These are phyloP conservation scores for Conger conger DNA, from an alignment of 2,113 vertebrate genomes.

Conservation along the genomic window DNA sequence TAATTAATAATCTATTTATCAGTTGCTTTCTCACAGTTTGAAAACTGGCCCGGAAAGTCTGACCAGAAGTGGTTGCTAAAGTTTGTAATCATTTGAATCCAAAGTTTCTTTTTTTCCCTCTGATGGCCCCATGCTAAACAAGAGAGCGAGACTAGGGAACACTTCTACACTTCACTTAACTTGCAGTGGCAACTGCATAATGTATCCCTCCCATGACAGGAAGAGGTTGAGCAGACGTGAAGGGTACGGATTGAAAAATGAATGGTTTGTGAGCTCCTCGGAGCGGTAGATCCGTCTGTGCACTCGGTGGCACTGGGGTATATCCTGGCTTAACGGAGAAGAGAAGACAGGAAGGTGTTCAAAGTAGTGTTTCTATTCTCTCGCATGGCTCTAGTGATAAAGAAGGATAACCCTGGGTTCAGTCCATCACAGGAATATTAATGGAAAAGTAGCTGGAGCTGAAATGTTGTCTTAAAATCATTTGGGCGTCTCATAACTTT, in stretches of 20 bases:
- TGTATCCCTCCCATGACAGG: slow-evolving; percentile 32
- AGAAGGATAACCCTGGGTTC: slow-evolving; percentile 30
- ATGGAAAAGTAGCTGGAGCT: slow-evolving; percentile 49
- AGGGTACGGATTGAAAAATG: slow-evolving; percentile 57
- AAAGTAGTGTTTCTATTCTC: slow-evolving; percentile 12
- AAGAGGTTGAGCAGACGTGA: slow-evolving; percentile 57
- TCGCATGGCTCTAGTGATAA: slow-evolving; percentile 3
- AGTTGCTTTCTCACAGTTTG: not conserved
- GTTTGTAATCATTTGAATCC: not conserved
- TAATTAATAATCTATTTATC: not conserved
- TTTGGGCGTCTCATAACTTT: slow-evolving; percentile 35
- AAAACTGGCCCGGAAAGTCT: not conserved
- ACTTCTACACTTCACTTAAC: slow-evolving; percentile 33
- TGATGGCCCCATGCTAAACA: slow-evolving; percentile 1
- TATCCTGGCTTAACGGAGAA: slow-evolving; percentile 22
- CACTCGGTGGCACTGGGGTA: slow-evolving; percentile 25
- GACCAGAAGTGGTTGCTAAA: not conserved
- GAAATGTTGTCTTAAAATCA: slow-evolving; percentile 48
- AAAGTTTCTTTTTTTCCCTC: not conserved
- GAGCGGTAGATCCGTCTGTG: slow-evolving; percentile 45
- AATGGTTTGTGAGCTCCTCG: slow-evolving; percentile 47
- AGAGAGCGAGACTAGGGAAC: not conserved
- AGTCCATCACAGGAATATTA: slow-evolving; percentile 29
- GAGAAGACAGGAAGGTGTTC: slow-evolving; percentile 1
- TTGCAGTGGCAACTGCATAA: slow-evolving; percentile 44